A percentile compares a stretch with the other conserved stretches of the same genome.
Evolutionary conservation across 2,888 invertebrate species (phyloP).

Genomic region (Rhagonycha fulva): DNA sequence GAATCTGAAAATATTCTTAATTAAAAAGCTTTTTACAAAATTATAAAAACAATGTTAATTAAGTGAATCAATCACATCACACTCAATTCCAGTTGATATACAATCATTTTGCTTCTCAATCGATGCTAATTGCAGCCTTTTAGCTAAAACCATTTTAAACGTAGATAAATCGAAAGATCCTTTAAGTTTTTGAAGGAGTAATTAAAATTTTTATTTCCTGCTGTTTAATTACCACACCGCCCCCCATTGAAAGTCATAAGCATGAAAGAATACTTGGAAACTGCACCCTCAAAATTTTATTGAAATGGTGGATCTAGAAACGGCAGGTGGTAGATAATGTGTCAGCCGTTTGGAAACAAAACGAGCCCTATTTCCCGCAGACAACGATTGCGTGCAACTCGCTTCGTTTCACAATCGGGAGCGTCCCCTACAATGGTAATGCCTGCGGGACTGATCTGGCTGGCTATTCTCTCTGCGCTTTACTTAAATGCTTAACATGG

Average conservation of each 20-base stretch:
- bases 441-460: constrained; percentile 45
- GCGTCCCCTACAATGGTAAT: constrained; percentile 52
- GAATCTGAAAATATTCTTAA: neutral
- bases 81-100: neutral
- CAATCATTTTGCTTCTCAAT: neutral
- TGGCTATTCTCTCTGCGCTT: constrained; percentile 22
- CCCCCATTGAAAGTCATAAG: neutral
- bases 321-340: constrained; percentile 35
- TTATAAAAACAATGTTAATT: neutral
- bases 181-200: neutral
- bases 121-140: neutral
- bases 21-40: neutral
- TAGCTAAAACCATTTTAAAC: neutral
- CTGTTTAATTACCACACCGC: neutral
- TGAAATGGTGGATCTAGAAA: constrained; percentile 28
- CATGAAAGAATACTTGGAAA: neutral
- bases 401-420: constrained; percentile 52
- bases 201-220: neutral
- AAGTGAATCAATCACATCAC: neutral
- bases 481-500: constrained; percentile 23
- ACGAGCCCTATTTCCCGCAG: constrained; percentile 26
- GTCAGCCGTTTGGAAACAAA: constrained; percentile 17
- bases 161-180: neutral
- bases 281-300: constrained; percentile 2
- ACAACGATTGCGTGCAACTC: constrained; percentile 43